Conservation (phyloP, 2,888 invertebrate genomes). For the Cyclophora albipunctata region DNA sequence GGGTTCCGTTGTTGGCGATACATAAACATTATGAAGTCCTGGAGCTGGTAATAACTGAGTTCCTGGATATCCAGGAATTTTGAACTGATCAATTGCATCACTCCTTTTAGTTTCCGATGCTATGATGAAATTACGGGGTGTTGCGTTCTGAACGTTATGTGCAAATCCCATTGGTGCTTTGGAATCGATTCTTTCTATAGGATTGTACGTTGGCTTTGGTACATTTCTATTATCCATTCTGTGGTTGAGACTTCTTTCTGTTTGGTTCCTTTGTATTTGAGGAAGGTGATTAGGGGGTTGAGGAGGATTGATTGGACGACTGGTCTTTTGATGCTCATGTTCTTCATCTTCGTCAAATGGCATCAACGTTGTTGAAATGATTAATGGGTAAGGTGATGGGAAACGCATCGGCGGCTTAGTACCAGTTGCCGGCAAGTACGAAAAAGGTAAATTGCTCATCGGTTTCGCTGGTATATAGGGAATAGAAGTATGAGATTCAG, state of each 20-base stretch:
- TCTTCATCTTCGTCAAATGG: slow-evolving; percentile 40
- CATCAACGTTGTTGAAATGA: slow-evolving; percentile 43
- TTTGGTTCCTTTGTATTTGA: slow-evolving; percentile 24
- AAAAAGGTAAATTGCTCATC: slow-evolving; percentile 47
- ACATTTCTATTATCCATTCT: slow-evolving; percentile 36
- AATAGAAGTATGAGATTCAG: slow-evolving; percentile 50
- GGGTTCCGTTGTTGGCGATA: slow-evolving; percentile 64
- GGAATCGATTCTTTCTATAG: slow-evolving; percentile 51
- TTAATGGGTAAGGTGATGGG: slow-evolving; percentile 46
- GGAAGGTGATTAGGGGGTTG: no score
- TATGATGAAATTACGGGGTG: slow-evolving; percentile 48
- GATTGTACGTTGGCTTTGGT: slow-evolving; percentile 36
- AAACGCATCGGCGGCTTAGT: slow-evolving; percentile 47
- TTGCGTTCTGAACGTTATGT: slow-evolving; percentile 32
- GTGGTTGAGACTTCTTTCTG: slow-evolving; percentile 24
- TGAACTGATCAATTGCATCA: slow-evolving; percentile 45
- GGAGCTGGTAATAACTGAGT: slow-evolving; percentile 48
- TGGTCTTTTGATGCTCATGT: slow-evolving; percentile 28
- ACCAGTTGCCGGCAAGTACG: slow-evolving; percentile 50
- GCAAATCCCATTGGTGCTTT: slow-evolving; percentile 36
- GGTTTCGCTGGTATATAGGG: slow-evolving; percentile 54
- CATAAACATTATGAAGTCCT: slow-evolving; percentile 41
- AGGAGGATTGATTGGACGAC: slow-evolving; percentile 10
- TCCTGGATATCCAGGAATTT: slow-evolving; percentile 39
- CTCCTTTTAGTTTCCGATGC: slow-evolving; percentile 45